A percentile compares a stretch with the other conserved stretches of the same genome.
Conservation (phyloP, 2,797 vertebrate species). For the Luscinia luscinia region DNA sequence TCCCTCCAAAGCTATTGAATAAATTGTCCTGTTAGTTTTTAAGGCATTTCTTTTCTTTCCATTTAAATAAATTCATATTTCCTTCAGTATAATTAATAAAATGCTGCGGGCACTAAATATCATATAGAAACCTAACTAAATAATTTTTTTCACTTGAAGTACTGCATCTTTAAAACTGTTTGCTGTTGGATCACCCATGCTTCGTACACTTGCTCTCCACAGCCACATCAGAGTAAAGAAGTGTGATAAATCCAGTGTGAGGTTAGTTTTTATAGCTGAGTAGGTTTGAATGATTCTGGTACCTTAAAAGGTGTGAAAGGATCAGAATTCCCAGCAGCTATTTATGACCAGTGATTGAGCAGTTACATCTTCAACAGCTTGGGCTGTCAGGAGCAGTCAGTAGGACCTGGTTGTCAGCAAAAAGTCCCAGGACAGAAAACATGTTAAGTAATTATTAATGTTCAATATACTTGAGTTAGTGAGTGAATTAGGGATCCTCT, state of each 20-base stretch:
- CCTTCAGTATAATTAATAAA: not conserved
- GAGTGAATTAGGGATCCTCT: not conserved
- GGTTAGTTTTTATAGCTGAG: not conserved
- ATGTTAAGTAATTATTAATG: not conserved
- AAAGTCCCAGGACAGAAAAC: not conserved
- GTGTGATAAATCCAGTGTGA: not conserved
- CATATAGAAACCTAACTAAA: not conserved
- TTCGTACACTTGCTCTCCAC: not conserved
- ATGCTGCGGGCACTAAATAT: not conserved
- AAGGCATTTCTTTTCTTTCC: not conserved
- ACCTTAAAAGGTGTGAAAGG: not conserved
- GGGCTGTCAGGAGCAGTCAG: not conserved
- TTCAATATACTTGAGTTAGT: not conserved
- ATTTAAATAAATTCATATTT: not conserved
- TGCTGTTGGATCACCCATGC: not conserved
- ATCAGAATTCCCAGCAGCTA: not conserved
- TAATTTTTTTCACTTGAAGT: accelerated
- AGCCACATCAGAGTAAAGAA: not conserved
- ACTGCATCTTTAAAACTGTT: not conserved
- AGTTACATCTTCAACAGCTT: not conserved
- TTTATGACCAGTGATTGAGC: not conserved
- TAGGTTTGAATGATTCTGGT: not conserved
- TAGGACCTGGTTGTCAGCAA: not conserved
- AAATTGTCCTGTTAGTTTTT: not conserved
- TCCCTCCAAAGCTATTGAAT: not conserved